Conservation (phyloP, 2,888 invertebrate genomes). For the Andrena trimmerana region DNA sequence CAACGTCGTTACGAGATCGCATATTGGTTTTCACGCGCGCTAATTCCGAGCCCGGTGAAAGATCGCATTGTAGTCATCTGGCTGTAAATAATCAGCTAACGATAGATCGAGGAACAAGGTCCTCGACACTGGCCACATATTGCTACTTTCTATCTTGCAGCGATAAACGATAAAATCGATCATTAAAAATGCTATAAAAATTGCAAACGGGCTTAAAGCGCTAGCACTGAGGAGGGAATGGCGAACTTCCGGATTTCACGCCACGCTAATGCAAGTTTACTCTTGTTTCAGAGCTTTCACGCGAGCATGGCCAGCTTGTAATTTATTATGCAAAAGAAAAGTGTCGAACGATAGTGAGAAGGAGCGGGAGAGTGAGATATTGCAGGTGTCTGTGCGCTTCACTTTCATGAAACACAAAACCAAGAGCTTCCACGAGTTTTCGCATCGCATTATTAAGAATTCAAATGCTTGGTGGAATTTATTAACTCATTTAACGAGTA, state of each 20-base stretch:
- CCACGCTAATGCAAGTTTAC: background rate
- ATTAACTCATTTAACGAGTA: too few species aligned
- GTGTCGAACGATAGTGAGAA: too few species aligned
- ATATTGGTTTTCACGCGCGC: slow-evolving; percentile 5
- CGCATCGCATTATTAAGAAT: too few species aligned
- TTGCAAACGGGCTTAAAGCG: background rate
- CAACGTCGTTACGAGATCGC: background rate
- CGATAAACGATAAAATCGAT: slow-evolving; percentile 3
- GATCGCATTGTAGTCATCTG: background rate
- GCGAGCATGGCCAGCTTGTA: background rate
- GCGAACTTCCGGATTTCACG: background rate
- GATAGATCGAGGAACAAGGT: slow-evolving; percentile 10
- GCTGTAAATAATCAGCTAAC: background rate
- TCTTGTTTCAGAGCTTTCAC: background rate
- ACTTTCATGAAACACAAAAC: too few species aligned
- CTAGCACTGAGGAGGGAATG: background rate
- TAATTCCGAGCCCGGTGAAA: background rate
- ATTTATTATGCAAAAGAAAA: background rate
- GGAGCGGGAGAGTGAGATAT: too few species aligned
- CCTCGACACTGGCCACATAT: background rate
- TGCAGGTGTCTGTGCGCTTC: too few species aligned
- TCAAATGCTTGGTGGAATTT: too few species aligned
- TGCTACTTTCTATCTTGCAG: slow-evolving; percentile 14
- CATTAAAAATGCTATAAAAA: background rate
- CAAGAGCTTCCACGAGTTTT: too few species aligned